A percentile compares a stretch with the other conserved stretches of the same genome.
phyloP scores from a whole-genome alignment of 2,113 vertebrate genomes.

The Cnemophilus loriae region DNA sequence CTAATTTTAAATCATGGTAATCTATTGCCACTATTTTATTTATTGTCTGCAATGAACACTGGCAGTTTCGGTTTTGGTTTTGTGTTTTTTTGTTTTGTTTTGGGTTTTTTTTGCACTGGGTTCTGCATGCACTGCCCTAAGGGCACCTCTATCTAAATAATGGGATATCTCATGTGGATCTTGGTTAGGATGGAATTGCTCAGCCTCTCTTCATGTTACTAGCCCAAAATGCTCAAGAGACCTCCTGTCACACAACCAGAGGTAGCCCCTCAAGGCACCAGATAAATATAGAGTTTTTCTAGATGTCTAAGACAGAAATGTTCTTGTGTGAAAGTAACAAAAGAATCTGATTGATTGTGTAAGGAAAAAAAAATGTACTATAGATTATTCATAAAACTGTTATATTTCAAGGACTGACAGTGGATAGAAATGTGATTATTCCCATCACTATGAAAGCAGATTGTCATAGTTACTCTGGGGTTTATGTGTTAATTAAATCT shows the following conservation, averaged over 20 bases:
- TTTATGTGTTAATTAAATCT: constrained; percentile 68
- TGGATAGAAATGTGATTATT: constrained; percentile 18
- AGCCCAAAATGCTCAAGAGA: constrained; percentile 43
- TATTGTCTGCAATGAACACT: neutral
- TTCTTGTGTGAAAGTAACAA: constrained; percentile 15
- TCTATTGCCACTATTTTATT: neutral
- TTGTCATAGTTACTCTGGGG: constrained; percentile 40
- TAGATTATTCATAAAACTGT: constrained; percentile 26
- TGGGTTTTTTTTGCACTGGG: neutral
- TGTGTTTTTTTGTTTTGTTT: neutral
- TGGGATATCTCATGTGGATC: neutral
- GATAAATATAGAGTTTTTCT: constrained; percentile 44
- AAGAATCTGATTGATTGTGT: constrained; percentile 30
- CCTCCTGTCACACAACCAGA: constrained; percentile 45
- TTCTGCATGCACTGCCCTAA: neutral
- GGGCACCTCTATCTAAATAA: constrained; percentile 27
- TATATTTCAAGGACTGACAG: constrained; percentile 22
- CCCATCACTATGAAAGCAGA: constrained; percentile 38
- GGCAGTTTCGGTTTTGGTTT: neutral
- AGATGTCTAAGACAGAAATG: constrained; percentile 21
- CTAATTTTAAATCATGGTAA: neutral
- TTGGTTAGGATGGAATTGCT: constrained; percentile 7
- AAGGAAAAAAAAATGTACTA: neutral
- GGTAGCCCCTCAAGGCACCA: constrained; percentile 26
- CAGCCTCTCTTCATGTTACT: neutral